These are phyloP conservation scores for Andrena marginata DNA, from an alignment of 2,888 invertebrate species.

Conservation along the genomic window DNA sequence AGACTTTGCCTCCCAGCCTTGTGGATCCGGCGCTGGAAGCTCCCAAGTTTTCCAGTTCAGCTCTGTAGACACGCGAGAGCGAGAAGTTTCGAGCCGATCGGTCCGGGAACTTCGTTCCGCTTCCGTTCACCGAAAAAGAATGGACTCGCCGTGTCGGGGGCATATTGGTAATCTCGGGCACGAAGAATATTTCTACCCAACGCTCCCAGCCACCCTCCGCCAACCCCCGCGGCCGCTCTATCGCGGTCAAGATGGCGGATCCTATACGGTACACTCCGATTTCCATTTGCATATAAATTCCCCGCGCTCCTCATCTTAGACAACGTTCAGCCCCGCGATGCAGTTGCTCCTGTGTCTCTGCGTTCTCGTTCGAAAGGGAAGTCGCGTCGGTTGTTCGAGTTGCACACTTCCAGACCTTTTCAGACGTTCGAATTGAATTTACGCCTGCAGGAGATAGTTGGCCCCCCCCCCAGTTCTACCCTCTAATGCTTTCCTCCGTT, in stretches of 20 bases:
- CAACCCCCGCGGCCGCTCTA: conserved; percentile 66
- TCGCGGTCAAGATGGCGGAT: conserved; percentile 80
- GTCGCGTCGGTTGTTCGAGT: not conserved
- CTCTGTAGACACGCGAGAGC: conserved; percentile 26
- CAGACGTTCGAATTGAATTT: not conserved
- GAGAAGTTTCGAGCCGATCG: conserved; percentile 64
- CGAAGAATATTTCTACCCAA: conserved; percentile 76
- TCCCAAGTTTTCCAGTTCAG: conserved; percentile 47
- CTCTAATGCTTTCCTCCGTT: too few species aligned
- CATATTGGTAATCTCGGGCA: conserved; percentile 80
- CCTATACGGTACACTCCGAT: conserved; percentile 52
- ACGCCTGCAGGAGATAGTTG: too few species aligned
- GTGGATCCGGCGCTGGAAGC: conserved; percentile 18
- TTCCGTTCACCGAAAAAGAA: conserved; percentile 67
- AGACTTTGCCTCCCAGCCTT: not conserved
- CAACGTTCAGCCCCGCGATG: conserved; percentile 1
- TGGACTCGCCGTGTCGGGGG: conserved; percentile 69
- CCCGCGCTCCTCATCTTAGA: conserved; percentile 18
- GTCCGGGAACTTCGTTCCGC: conserved; percentile 48
- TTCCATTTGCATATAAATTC: conserved; percentile 79
- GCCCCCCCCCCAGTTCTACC: too few species aligned
- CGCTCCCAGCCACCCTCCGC: conserved; percentile 4
- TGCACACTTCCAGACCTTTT: not conserved
- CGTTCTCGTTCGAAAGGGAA: not conserved
- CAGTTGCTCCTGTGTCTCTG: not conserved